A percentile compares a stretch with the other conserved stretches of the same genome.
phyloP scores from a whole-genome alignment of 1,140 invertebrate species.

The Aricia agestis region DNA sequence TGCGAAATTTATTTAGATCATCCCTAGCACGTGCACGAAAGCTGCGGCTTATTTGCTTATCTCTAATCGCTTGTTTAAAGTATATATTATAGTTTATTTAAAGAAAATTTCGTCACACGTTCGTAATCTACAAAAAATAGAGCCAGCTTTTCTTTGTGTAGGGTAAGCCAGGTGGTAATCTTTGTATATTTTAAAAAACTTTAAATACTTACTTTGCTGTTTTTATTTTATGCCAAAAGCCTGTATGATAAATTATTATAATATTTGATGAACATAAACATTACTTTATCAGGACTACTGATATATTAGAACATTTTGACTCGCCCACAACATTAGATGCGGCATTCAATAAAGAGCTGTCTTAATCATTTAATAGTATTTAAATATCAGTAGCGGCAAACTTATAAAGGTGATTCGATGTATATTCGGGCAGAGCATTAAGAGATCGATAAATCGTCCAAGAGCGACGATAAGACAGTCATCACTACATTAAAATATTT shows the following conservation, averaged over 20 bases:
- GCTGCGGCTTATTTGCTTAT: neutral
- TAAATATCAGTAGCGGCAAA: conserved; percentile 42
- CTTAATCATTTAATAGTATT: conserved; percentile 9
- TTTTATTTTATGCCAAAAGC: too few species aligned
- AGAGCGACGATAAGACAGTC: conserved; percentile 35
- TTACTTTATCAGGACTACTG: too few species aligned
- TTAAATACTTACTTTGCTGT: too few species aligned
- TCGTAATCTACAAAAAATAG: too few species aligned
- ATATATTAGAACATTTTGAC: neutral
- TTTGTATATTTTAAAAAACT: too few species aligned
- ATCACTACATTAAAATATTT: conserved; percentile 57
- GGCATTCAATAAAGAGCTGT: neutral
- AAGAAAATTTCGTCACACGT: too few species aligned
- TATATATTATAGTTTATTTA: neutral
- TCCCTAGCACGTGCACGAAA: conserved; percentile 28
- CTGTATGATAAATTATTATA: too few species aligned
- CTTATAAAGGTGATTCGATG: conserved; percentile 38
- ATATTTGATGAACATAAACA: too few species aligned
- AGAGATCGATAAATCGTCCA: conserved; percentile 50
- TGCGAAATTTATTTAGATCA: conserved; percentile 32
- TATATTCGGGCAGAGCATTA: conserved; percentile 46
- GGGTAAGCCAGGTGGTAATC: too few species aligned
- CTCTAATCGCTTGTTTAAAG: neutral
- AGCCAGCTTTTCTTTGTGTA: too few species aligned
- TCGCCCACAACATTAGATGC: neutral